Base-by-base conservation (phyloP, 53 echinoderm and acorn worm genomes). In the Echinarachnius parma region DNA sequence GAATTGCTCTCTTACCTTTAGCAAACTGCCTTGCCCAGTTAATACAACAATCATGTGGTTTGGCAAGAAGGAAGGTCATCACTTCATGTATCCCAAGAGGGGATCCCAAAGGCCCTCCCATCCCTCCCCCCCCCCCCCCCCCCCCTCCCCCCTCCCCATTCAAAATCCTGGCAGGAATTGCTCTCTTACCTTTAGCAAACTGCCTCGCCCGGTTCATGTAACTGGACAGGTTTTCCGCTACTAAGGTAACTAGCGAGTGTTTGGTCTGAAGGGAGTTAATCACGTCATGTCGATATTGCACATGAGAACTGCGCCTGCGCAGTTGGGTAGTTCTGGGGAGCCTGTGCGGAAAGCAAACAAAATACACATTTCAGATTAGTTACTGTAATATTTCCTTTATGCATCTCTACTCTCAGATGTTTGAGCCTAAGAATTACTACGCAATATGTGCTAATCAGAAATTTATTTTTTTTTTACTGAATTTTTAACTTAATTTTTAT, bases 321-420 rank as follows among this genome's bases (percentile, higher is more conserved):
- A 35, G 91, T 88, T 22, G 91, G 88, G 83, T 96, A 91, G 64
- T 96, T 96, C 79, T 96, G 96, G 1, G 96, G 96, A 15, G 91
- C 96, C 96, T 96, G 28, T 52, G 32, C 9, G 20, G 11, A 66
- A 26, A 27, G 10, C n/a, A 31, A 28, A 59, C 28, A 25, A 59
- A 59, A 59, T 9, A 42, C 42, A 42, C n/a, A n/a, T n/a, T n/a
- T n/a, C n/a, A n/a, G n/a, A n/a, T n/a, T n/a, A n/a, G n/a, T n/a
- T n/a, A n/a, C n/a, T n/a, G n/a, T n/a, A n/a, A n/a, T n/a, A n/a
- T n/a, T n/a, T n/a, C n/a, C n/a, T n/a, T n/a, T n/a, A n/a, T n/a
- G n/a, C n/a, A n/a, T n/a, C n/a, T n/a, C n/a, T n/a, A n/a, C n/a
- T n/a, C n/a, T n/a, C n/a, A n/a, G n/a, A n/a, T n/a, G n/a, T n/a